Evolutionary conservation across 2,113 vertebrate species (phyloP), one percentile per base, ranked within the genome.

Genomic region (Plestiodon gilberti): DNA sequence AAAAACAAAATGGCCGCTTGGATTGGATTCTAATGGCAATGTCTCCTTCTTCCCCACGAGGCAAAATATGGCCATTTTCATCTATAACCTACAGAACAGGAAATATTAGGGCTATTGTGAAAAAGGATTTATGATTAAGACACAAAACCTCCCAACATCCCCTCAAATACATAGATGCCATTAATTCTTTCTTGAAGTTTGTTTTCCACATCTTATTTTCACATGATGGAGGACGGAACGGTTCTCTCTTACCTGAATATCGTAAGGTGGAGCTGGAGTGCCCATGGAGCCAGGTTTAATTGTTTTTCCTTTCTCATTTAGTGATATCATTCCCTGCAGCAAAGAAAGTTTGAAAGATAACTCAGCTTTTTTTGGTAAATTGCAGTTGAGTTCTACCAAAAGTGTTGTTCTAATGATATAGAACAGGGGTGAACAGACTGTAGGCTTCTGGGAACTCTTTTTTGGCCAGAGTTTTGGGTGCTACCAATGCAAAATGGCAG

Each of bases 211-310:
- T 52, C 25, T 59, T 55, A 10, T 30, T 62, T 64, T 11, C 40
- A 84, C 78, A 52, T 2, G 25, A 30, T 20, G 17, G 33, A 3
- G 35, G 28, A 82, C 69, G 57, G 64, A 20, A 28, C 18, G 43
- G 43, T 35, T n/a, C 28, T 0, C 8, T 30, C 59, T 28, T 90
- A 98, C 97, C 96, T 97, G 96, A 57, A 97, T 95, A 33, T 98
- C 88, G 0, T 96, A 97, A 13, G 89, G 93, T 28, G 87, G 88
- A 6, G 93, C 43, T 38, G 96, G 88, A 74, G 95, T 97, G 6
- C 97, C 97, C 88, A 97, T 95, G 1, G 97, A 98, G 9, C 97
- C 97, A 1, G 94, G 96, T 86, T 97, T 98, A 90, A 98, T 96
- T 92, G 95, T 94, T 93, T 97, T 96, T 76, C 96, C 96, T 96